A percentile compares a stretch with the other conserved stretches of the same genome.
These are phyloP conservation scores for Holotrichia oblita DNA, from an alignment of 1,140 invertebrate species.

Conservation along the genomic window DNA sequence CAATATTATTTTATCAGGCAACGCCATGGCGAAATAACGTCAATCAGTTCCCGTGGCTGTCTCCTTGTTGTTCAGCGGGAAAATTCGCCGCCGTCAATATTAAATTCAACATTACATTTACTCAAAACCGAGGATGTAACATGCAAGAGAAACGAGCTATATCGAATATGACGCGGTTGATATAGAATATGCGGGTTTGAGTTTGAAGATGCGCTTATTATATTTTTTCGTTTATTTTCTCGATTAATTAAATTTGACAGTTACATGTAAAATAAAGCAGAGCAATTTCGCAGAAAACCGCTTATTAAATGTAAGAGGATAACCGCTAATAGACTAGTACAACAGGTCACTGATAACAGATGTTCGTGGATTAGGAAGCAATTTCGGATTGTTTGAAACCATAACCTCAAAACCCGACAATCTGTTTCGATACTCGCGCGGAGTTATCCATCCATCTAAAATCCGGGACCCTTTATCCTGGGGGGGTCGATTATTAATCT, in stretches of 20 bases:
- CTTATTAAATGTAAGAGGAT: no score
- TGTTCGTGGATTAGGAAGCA: neutral
- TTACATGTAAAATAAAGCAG: no score
- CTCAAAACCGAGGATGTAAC: neutral
- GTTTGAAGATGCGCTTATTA: no score
- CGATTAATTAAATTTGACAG: no score
- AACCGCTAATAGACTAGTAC: conserved; percentile 5
- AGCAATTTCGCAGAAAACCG: no score
- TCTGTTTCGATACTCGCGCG: neutral
- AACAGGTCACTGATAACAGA: conserved; percentile 11
- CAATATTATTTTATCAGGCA: conserved; percentile 26
- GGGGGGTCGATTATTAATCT: conserved; percentile 5
- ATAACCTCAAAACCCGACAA: neutral
- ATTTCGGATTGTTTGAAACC: neutral
- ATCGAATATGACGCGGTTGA: no score
- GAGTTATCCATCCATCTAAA: neutral
- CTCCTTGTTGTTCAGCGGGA: neutral
- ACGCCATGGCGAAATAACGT: conserved; percentile 9
- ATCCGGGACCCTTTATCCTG: conserved; percentile 1
- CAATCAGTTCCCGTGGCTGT: neutral
- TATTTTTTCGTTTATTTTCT: no score
- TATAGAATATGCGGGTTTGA: no score
- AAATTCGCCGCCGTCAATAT: neutral
- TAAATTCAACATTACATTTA: neutral
- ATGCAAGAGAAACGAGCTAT: no score